Evolutionary conservation across 1,140 invertebrate species (phyloP).

Genomic region (Dreissena rostriformis): DNA sequence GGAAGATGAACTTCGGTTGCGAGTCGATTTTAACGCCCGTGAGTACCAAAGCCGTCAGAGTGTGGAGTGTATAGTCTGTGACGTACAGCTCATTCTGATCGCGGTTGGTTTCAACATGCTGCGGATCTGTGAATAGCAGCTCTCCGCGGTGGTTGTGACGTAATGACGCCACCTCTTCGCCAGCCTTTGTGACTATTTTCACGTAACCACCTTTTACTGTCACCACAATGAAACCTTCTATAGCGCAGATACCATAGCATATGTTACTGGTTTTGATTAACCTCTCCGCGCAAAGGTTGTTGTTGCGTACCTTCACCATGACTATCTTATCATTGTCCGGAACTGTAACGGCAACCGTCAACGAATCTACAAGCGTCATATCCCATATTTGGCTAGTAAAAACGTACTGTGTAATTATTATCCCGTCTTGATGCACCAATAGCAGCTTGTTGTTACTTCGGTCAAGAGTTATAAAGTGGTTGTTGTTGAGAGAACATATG

Average conservation of each 20-base stretch:
- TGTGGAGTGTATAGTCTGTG: conserved; percentile 42
- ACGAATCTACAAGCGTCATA: conserved; percentile 42
- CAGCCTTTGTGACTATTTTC: conserved; percentile 47
- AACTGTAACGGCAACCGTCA: conserved; percentile 46
- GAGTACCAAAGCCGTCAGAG: conserved; percentile 30
- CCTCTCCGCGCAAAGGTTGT: conserved; percentile 34
- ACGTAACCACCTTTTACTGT: conserved; percentile 51
- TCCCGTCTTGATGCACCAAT: conserved; percentile 38
- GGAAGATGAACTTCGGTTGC: conserved; percentile 48
- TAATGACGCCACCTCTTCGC: conserved; percentile 53
- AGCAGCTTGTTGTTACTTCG: conserved; percentile 48
- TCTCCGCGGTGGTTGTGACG: conserved; percentile 44
- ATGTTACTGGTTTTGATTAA: conserved; percentile 55
- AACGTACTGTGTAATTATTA: conserved; percentile 39
- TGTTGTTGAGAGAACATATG: conserved; percentile 33
- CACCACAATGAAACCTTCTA: conserved; percentile 48
- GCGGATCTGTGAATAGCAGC: conserved; percentile 42
- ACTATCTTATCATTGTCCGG: conserved; percentile 54
- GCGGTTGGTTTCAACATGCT: conserved; percentile 41
- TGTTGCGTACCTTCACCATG: conserved; percentile 42
- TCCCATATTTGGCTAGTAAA: conserved; percentile 55
- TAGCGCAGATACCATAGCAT: conserved; percentile 46
- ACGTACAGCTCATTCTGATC: conserved; percentile 49
- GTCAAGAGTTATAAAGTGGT: conserved; percentile 50
- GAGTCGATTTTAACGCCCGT: conserved; percentile 40